A percentile compares a stretch with the other conserved stretches of the same genome.
phyloP scores from a whole-genome alignment of 2,113 vertebrate genomes.

The Steatornis caripensis region DNA sequence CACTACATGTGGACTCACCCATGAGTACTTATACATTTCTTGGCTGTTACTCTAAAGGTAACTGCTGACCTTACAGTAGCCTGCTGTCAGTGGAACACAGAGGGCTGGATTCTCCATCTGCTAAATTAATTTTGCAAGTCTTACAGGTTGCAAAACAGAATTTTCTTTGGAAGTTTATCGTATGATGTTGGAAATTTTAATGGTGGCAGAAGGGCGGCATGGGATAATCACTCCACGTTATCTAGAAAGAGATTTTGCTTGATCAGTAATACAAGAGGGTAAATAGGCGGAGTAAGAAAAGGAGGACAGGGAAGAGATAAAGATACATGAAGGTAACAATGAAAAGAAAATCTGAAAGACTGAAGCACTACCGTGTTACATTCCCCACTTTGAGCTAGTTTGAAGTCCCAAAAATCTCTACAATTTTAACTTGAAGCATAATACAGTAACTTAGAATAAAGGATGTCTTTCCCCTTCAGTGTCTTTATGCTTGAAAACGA shows the following conservation, averaged over 20 bases:
- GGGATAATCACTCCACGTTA: not conserved
- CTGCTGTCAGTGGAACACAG: not conserved
- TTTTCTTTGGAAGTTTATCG: not conserved
- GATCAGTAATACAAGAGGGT: not conserved
- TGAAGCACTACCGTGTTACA: not conserved
- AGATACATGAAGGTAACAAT: not conserved
- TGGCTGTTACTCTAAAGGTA: not conserved
- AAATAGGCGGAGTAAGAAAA: not conserved
- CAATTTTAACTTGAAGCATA: not conserved
- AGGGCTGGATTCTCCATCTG: not conserved
- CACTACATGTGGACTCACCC: not conserved
- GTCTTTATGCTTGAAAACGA: not conserved
- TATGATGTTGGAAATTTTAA: not conserved
- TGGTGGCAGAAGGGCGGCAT: not conserved
- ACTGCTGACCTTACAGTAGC: not conserved
- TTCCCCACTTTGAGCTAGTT: not conserved
- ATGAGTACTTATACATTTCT: not conserved
- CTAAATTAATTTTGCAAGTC: not conserved
- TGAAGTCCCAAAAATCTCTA: not conserved
- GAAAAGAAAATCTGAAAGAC: not conserved
- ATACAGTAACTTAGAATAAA: not conserved
- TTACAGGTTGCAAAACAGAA: not conserved
- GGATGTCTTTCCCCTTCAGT: not conserved
- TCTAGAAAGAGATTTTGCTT: not conserved
- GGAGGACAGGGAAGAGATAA: not conserved